phyloP scores from a whole-genome alignment of 35 echinoderm and acorn worm species.

The Lytechinus variegatus region DNA sequence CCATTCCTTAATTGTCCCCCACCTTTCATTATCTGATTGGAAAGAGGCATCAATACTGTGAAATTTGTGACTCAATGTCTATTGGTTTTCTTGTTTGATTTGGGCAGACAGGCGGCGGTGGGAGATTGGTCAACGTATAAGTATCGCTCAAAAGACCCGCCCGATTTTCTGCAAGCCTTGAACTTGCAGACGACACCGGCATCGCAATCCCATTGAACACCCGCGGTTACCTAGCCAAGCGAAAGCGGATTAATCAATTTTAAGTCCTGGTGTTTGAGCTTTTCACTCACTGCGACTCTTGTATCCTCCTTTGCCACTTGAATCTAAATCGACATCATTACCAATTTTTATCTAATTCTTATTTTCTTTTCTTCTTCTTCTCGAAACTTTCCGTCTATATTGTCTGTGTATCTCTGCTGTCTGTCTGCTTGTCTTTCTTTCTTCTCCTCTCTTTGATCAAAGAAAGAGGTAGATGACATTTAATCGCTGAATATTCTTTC shows the following conservation, averaged over 20 bases:
- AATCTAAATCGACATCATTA: neutral
- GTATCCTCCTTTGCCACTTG: neutral
- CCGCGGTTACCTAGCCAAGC: neutral
- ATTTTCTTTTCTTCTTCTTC: no score
- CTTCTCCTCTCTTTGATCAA: neutral
- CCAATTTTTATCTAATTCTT: neutral
- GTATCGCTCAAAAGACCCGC: neutral
- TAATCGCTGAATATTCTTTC: no score
- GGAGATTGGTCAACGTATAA: neutral
- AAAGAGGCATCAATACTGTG: neutral
- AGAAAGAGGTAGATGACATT: no score
- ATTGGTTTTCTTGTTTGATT: neutral
- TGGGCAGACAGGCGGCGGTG: neutral
- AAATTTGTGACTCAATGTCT: slow-evolving; percentile 7
- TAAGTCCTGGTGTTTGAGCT: slow-evolving; percentile 17
- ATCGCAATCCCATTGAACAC: neutral
- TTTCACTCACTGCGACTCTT: neutral
- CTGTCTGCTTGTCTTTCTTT: neutral
- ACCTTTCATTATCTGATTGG: neutral
- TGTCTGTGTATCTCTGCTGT: neutral
- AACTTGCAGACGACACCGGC: slow-evolving; percentile 7
- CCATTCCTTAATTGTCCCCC: neutral
- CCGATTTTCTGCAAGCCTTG: neutral
- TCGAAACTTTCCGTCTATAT: no score
- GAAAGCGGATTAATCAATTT: neutral